A percentile compares a stretch with the other conserved stretches of the same genome.
Conservation (phyloP, 2,888 invertebrate genomes). For the Tetranychus truncatus region DNA sequence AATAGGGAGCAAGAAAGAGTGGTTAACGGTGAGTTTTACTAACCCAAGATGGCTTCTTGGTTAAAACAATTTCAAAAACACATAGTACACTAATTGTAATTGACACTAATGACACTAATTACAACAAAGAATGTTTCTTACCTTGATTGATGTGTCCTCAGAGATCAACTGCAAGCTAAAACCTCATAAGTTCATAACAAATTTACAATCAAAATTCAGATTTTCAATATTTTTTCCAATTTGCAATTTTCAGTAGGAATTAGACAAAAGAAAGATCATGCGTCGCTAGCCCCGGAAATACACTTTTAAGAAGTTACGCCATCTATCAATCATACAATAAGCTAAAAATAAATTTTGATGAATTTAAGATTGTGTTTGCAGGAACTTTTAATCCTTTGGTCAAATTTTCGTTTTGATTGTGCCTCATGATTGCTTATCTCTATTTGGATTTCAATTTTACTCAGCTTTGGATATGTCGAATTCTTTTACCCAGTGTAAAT, state of each 20-base stretch:
- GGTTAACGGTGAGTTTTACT: background rate
- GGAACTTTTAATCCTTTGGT: background rate
- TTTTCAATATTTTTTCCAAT: background rate
- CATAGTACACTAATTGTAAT: background rate
- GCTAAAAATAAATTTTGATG: background rate
- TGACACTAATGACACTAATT: too few species aligned
- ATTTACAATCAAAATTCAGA: background rate
- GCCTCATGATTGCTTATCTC: too few species aligned
- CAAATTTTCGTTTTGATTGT: background rate
- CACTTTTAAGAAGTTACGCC: background rate
- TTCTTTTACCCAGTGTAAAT: too few species aligned
- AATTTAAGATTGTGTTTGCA: background rate
- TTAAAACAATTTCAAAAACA: background rate
- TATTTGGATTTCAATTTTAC: too few species aligned
- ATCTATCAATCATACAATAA: background rate
- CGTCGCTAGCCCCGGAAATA: background rate
- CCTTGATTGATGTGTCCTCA: background rate
- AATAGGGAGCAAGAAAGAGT: background rate
- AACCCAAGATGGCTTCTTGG: background rate
- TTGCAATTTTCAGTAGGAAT: background rate
- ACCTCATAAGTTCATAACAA: background rate
- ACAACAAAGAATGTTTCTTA: background rate
- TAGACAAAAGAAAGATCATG: background rate
- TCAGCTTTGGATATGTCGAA: too few species aligned
- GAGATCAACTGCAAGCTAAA: background rate